These are phyloP conservation scores for Pomacea canaliculata DNA, from an alignment of 2,888 invertebrate species.

Conservation along the genomic window DNA sequence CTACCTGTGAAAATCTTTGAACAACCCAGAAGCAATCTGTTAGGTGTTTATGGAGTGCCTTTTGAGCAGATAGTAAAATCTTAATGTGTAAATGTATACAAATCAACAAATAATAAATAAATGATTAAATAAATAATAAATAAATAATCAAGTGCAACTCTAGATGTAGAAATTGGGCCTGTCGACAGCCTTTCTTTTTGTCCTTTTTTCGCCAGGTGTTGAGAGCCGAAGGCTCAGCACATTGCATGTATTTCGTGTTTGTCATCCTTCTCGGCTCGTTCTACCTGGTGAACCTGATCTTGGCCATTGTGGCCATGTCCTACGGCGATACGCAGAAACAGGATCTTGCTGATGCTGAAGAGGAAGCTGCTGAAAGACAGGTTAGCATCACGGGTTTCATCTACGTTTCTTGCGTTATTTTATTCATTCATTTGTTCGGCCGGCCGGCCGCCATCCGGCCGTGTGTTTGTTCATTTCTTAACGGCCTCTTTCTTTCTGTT, in stretches of 20 bases:
- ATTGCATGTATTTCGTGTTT: constrained; percentile 97
- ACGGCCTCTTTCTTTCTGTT: background rate
- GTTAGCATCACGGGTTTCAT: background rate
- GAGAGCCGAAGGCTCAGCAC: constrained; percentile 95
- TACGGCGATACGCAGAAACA: constrained; percentile 99
- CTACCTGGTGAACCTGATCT: constrained; percentile 98
- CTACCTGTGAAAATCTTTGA: too few species aligned
- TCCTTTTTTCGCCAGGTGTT: constrained; percentile 77
- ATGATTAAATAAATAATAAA: too few species aligned
- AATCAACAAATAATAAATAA: too few species aligned
- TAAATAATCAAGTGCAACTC: too few species aligned
- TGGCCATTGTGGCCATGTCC: constrained; percentile 99
- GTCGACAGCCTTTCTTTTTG: too few species aligned
- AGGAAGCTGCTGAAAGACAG: constrained; percentile 75
- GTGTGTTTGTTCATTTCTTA: background rate
- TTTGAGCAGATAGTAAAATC: too few species aligned
- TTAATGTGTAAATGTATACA: too few species aligned
- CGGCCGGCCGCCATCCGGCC: background rate
- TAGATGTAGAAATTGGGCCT: too few species aligned
- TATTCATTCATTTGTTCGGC: background rate
- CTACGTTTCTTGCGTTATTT: too few species aligned
- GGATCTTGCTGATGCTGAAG: constrained; percentile 85
- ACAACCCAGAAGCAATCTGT: too few species aligned
- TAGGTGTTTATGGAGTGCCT: too few species aligned
- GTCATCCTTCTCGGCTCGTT: constrained; percentile 99